Evolutionary conservation across 2,888 invertebrate genomes (phyloP), one percentile per base, ranked within the genome.

Genomic region (Gymnocheta viridis): DNA sequence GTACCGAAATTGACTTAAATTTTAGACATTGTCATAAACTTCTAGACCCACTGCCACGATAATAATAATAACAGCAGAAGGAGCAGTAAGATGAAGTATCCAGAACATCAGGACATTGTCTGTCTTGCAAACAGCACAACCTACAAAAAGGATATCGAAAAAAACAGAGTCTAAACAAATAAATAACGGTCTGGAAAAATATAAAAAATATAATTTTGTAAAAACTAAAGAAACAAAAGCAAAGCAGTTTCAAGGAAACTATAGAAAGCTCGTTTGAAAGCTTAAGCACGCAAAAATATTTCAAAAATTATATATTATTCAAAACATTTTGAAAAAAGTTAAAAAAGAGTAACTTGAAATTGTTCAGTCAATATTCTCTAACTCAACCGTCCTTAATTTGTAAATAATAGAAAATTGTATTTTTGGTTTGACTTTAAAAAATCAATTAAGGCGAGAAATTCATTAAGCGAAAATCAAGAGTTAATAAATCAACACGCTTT

Each of bases 401-500:
- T 5, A 60, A 35, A 19, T 10, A 10, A 56, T 29, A 24, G 9
- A 41, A 44, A 44, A 27, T 27, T 44, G 27, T 10, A 24, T 1
- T 22, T 60, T 38, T 17, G 7, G 14, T 35, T 60, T 22, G 38
- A 60, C 22, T 35, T 38, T 12, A 9, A 2, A 32, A 54, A 62
- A 62, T 27, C 24, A 44, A 44, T 62, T 85, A 87, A 88, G 88
- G 88, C 89, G 88, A 24, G 5, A 32, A 32, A 2, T 24, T 5
- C 9, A n/a, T n/a, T n/a, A 32, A 56, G 27, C 17, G 10, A 17
- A 41, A n/a, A 24, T n/a, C n/a, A n/a, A n/a, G n/a, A 29, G 27
- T 64, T 29, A 22, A 44, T 17, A 27, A 27, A 41, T 19, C 49
- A 49, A 27, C 27, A 69, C 47, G 32, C 54, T 6, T 56, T 27